Conservation (phyloP, 2,888 invertebrate species). For the Campoplex capitator region DNA sequence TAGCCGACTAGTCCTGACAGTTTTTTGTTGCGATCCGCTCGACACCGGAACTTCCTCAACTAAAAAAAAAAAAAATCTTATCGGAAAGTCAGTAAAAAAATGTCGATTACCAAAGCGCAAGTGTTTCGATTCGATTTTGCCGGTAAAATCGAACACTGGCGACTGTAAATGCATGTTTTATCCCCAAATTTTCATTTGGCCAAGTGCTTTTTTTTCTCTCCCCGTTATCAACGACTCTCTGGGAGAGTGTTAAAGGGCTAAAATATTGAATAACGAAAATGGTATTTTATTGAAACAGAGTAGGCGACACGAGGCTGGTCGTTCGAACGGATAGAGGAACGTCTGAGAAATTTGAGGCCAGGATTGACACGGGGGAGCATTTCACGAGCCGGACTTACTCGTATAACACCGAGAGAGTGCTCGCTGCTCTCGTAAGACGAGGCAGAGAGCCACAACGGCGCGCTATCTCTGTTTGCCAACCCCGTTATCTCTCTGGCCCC, state of each 20-base stretch:
- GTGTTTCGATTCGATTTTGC: too few species aligned
- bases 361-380: neutral
- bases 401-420: constrained; percentile 30
- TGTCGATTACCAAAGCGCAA: too few species aligned
- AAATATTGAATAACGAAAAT: neutral
- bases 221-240: too few species aligned
- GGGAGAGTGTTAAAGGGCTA: neutral
- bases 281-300: constrained; percentile 18
- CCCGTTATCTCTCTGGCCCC: constrained; percentile 82
- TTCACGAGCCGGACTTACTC: constrained; percentile 3
- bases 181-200: too few species aligned
- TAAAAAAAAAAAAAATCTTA: too few species aligned
- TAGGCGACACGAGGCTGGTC: neutral
- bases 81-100: too few species aligned
- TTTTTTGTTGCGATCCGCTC: too few species aligned
- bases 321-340: constrained; percentile 11
- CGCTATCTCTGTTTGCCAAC: constrained; percentile 83
- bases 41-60: too few species aligned
- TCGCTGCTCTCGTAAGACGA: constrained; percentile 29
- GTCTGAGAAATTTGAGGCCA: constrained; percentile 18
- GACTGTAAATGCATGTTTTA: too few species aligned
- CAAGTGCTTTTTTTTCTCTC: too few species aligned
- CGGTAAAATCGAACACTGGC: too few species aligned
- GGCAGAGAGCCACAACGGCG: constrained; percentile 63
- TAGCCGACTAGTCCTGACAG: too few species aligned